Evolutionary conservation across 1,140 invertebrate genomes (phyloP).

Genomic region (Drosophila sproati): DNA sequence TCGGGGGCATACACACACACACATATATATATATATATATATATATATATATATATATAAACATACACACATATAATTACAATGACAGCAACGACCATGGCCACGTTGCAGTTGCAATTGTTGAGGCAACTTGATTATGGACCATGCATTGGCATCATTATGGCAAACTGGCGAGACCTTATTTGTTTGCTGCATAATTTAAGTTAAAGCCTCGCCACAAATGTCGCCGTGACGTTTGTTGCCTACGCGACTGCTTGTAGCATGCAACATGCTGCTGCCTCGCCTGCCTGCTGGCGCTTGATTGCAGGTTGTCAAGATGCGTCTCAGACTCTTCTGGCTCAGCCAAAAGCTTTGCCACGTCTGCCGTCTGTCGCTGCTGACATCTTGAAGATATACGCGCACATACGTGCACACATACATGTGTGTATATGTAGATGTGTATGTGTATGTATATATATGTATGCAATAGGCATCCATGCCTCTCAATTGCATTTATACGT

Average conservation of each 20-base stretch:
- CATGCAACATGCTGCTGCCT: constrained; percentile 40
- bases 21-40: too few species aligned
- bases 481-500: constrained; percentile 44
- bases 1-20: not conserved
- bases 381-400: constrained; percentile 37
- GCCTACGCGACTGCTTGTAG: constrained; percentile 55
- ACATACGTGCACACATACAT: not conserved
- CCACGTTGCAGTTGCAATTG: constrained; percentile 38
- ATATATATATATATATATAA: not conserved
- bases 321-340: constrained; percentile 50
- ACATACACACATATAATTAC: not conserved
- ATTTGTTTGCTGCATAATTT: constrained; percentile 76
- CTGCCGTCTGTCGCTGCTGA: constrained; percentile 46
- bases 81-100: constrained; percentile 52
- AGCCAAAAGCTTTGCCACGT: constrained; percentile 44
- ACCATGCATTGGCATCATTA: constrained; percentile 63
- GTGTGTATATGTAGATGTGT: too few species aligned
- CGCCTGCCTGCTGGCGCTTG: constrained; percentile 65
- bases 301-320: constrained; percentile 72
- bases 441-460: not conserved
- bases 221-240: constrained; percentile 59
- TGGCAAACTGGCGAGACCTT: constrained; percentile 65
- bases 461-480: constrained; percentile 35
- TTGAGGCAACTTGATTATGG: constrained; percentile 55
- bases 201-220: constrained; percentile 62